These are phyloP conservation scores for Matsumurasca onukii DNA, from an alignment of 1,140 invertebrate species.

Conservation along the genomic window DNA sequence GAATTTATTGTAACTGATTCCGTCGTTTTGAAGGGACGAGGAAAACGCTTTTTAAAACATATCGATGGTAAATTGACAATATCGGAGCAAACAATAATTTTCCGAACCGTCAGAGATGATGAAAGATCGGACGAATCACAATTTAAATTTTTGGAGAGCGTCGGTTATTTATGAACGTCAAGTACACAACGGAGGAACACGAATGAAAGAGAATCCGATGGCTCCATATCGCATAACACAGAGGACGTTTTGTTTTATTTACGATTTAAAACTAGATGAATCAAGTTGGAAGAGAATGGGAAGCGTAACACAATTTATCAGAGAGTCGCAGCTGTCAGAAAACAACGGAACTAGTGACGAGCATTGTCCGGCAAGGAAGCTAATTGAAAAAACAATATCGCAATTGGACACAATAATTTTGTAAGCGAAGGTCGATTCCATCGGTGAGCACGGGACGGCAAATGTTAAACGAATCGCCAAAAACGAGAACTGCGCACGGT, in stretches of 20 bases:
- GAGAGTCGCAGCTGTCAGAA: neutral
- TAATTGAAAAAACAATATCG: constrained; percentile 39
- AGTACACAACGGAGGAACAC: constrained; percentile 4
- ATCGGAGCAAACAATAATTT: constrained; percentile 25
- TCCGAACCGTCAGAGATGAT: neutral
- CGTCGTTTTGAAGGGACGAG: neutral
- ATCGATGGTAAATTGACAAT: constrained; percentile 19
- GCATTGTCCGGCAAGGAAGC: constrained; percentile 26
- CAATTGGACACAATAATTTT: constrained; percentile 39
- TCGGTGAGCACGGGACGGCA: constrained; percentile 32
- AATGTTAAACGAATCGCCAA: constrained; percentile 5
- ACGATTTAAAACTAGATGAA: constrained; percentile 31
- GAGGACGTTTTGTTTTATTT: constrained; percentile 28
- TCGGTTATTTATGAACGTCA: constrained; percentile 12
- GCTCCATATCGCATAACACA: constrained; percentile 25
- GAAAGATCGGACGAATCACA: constrained; percentile 11
- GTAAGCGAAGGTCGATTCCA: constrained; percentile 37
- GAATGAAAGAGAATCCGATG: constrained; percentile 19
- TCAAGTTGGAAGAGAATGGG: constrained; percentile 26
- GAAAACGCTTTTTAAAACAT: constrained; percentile 8
- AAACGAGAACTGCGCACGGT: constrained; percentile 10
- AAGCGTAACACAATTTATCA: constrained; percentile 27
- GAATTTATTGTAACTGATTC: neutral
- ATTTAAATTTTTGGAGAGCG: constrained; percentile 17
- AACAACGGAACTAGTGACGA: constrained; percentile 1